A percentile compares a stretch with the other conserved stretches of the same genome.
Evolutionary conservation across 2,888 invertebrate species (phyloP).

Genomic region (Dryobota labecula): DNA sequence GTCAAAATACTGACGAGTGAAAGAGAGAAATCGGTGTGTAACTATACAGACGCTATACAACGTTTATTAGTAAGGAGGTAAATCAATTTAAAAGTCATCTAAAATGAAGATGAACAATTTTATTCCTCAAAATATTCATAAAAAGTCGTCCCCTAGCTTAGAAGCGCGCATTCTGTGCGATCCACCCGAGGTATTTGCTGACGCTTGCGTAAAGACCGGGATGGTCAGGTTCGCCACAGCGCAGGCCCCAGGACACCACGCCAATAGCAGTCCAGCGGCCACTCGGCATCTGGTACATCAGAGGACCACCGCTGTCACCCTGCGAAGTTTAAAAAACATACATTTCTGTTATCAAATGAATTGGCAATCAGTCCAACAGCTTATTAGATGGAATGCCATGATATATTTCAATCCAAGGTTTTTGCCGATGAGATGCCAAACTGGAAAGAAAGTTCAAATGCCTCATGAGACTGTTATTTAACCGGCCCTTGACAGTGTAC

Average conservation of each 20-base stretch:
- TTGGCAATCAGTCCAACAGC: not conserved
- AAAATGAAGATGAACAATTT: conserved; percentile 2
- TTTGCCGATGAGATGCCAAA: not conserved
- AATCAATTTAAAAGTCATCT: not conserved
- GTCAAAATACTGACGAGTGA: too few species aligned
- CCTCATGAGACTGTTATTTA: too few species aligned
- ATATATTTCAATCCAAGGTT: not conserved
- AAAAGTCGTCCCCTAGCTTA: conserved; percentile 61
- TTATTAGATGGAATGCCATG: not conserved
- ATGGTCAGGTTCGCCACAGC: conserved; percentile 93
- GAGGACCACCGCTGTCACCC: conserved; percentile 96
- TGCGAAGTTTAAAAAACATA: conserved; percentile 73
- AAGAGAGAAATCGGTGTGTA: too few species aligned
- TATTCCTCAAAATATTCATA: conserved; percentile 1
- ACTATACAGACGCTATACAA: too few species aligned
- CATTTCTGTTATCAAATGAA: not conserved
- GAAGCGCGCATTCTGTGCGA: conserved; percentile 89
- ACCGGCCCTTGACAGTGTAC: too few species aligned
- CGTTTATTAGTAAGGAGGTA: too few species aligned
- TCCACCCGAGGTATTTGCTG: conserved; percentile 93
- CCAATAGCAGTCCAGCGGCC: conserved; percentile 95
- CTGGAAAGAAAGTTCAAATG: not conserved
- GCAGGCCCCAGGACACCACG: conserved; percentile 96
- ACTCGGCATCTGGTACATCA: conserved; percentile 93
- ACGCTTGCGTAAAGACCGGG: conserved; percentile 96